A percentile compares a stretch with the other conserved stretches of the same genome.
These are phyloP conservation scores for Okapia johnstoni DNA, from an alignment of 2,113 vertebrate genomes.

Conservation along the genomic window DNA sequence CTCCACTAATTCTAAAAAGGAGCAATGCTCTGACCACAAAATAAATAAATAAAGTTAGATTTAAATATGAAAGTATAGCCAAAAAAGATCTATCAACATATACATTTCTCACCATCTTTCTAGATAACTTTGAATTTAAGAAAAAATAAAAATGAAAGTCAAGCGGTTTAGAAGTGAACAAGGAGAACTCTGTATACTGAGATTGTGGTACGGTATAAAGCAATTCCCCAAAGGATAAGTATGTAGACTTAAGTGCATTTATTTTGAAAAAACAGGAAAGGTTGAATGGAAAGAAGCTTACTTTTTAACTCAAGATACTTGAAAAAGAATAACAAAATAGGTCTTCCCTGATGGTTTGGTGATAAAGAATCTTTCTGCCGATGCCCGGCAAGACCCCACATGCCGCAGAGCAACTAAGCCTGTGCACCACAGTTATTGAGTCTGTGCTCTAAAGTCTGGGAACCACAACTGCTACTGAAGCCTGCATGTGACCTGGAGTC, in stretches of 20 bases:
- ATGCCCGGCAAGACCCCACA: background rate
- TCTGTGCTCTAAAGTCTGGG: background rate
- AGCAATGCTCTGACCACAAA: background rate
- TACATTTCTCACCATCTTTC: background rate
- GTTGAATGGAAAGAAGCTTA: background rate
- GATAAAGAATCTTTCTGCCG: background rate
- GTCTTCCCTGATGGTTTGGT: background rate
- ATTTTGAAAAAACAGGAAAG: background rate
- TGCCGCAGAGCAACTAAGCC: background rate
- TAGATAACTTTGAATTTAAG: background rate
- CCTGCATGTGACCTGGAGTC: background rate
- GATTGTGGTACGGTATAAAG: background rate
- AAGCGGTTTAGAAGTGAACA: background rate
- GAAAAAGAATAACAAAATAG: background rate
- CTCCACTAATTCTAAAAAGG: background rate
- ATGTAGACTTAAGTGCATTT: background rate
- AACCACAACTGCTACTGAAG: background rate
- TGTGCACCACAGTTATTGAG: background rate
- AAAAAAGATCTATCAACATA: background rate
- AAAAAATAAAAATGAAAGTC: background rate
- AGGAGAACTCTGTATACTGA: background rate
- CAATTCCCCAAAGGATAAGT: background rate
- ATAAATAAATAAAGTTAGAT: background rate
- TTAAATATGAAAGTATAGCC: background rate
- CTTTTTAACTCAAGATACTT: background rate